Base-by-base conservation (phyloP, 2,113 vertebrate species). In the Hemibagrus wyckioides region DNA sequence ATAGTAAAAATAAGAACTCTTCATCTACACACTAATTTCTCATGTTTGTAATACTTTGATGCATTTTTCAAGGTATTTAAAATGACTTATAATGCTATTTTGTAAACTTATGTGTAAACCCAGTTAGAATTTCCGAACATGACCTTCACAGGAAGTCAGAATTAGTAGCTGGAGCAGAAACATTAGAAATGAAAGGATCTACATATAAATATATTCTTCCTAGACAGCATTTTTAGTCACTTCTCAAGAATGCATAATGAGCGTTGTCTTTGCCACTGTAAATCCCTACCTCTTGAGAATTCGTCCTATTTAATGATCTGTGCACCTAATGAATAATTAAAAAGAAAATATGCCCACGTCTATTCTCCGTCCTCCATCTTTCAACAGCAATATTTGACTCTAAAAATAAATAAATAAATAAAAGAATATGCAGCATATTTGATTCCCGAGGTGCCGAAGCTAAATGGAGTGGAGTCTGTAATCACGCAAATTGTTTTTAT, bases 191-290 rank as follows among this genome's bases (percentile, higher is more conserved):
- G 33, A 33, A 75, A 36, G 17, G 30, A 69, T 54, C 23, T 33
- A 11, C 7, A 44, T 44, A 44, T 44, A 44, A 4, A 44, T 44
- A 44, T 81, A 25, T 28, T 61, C 23, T 15, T 57, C 17, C 15
- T 33, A 41, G n/a, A 11, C 23, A 79, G 33, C 39, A 36, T 67
- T 44, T 50, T 85, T 33, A 79, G 59, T 28, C 89, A n/a, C 59
- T 59, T 80, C 65, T 21, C n/a, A 61, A 79, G 59, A 90, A 89
- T 88, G 14, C 50, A 67, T 85, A 88, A 87, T 83, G 54, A 87
- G 85, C 33, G 57, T 33, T 73, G 75, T 81, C 77, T 91, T 63
- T 56, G 77, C 41, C 82, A 86, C 67, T 85, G 86, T 80, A 85
- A 85, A 91, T 89, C 80, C 25, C 17, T 10, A 21, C 85, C 87